Base-by-base conservation (phyloP, 2,797 vertebrate genomes). In the Eurystomus glaucurus region DNA sequence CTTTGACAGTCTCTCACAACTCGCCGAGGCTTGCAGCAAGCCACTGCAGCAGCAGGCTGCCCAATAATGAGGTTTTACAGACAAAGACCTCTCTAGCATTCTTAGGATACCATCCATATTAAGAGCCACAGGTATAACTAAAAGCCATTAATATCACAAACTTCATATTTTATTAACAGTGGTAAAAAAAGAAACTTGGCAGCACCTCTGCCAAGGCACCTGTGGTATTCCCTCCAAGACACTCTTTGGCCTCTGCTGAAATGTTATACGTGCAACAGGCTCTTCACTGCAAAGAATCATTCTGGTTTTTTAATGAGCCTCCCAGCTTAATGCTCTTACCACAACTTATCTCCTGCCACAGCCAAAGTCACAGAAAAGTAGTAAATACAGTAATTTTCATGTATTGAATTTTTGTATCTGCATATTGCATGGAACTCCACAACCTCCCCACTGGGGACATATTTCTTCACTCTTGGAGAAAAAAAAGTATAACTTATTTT, bases 21-120 rank as follows among this genome's bases (percentile, higher is more conserved):
- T 14, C 21, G 19, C 39, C 4, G 5, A 70, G 43, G 35, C 33
- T 45, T 22, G 7, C 41, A 21, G 0, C 5, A 1, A 8, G 45
- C 21, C 43, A 26, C 5, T 54, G 48, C 57, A 70, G 39, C 69
- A 41, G 65, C 35, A 74, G 22, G 4, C 11, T 74, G 31, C 1
- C 1, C 2, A 11, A 8, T 3, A 20, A 45, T 3, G n/a, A 68
- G 31, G 39, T 19, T 64, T 35, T 54, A 41, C 1, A 77, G 37
- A 51, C 66, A 82, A 91, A 52, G 33, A 65, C 10, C 31, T 52
- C 52, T 41, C 64, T 2, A n/a, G 43, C 39, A 57, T 35, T 57
- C 48, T 45, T 4, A 28, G 16, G 20, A 10, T 7, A 60, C 37
- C 22, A 77, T 5, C 26, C 33, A 50, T 3, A 60, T 1, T 2